Conservation (phyloP, 2,888 invertebrate genomes). For the Agonopterix heracliana region DNA sequence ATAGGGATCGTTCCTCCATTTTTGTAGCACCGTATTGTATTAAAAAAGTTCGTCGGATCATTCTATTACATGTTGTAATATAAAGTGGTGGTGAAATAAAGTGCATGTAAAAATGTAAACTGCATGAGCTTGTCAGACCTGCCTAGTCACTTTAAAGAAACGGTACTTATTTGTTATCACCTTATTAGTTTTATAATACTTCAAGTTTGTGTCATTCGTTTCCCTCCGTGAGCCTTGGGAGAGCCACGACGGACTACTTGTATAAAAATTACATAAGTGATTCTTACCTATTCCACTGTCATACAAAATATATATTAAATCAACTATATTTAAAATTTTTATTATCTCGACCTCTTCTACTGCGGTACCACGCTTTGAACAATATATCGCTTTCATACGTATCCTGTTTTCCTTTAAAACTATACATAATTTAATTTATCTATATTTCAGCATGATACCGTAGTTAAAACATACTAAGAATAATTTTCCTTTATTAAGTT, state of each 20-base stretch:
- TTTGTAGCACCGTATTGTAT: too few species aligned
- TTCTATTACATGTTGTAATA: too few species aligned
- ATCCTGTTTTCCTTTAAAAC: background rate
- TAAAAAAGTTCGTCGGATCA: too few species aligned
- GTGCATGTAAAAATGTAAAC: too few species aligned
- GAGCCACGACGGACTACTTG: conserved; percentile 30
- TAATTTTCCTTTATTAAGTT: background rate
- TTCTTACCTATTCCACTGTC: conserved; percentile 9
- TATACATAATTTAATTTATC: background rate
- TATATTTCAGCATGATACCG: conserved; percentile 17
- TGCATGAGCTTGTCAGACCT: too few species aligned
- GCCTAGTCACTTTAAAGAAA: background rate
- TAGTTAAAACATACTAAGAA: conserved; percentile 7
- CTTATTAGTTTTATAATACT: too few species aligned
- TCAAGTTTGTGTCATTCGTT: too few species aligned
- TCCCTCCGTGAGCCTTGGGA: conserved; percentile 47
- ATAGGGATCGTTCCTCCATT: too few species aligned
- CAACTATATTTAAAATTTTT: conserved; percentile 16
- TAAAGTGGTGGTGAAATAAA: too few species aligned
- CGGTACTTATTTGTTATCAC: too few species aligned
- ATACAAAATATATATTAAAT: conserved; percentile 17
- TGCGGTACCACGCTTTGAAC: conserved; percentile 23
- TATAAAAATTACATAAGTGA: conserved; percentile 41
- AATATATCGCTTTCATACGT: background rate
- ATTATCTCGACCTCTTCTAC: conserved; percentile 21